Evolutionary conservation across 2,888 invertebrate genomes (phyloP).

Genomic region (Miltochrista miniata): DNA sequence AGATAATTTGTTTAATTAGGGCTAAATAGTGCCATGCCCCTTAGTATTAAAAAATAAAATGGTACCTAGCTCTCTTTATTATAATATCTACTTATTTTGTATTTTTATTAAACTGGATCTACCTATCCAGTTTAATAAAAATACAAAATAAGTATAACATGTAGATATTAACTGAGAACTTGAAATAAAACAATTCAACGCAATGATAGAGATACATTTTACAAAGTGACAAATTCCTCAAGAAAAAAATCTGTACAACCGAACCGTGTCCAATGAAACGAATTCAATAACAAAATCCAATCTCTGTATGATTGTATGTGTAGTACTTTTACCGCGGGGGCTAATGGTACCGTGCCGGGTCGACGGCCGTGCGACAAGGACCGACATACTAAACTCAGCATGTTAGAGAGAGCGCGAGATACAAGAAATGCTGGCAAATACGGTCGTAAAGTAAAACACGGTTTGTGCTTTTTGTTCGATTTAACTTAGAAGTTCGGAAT

Average conservation of each 20-base stretch:
- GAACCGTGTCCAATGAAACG: slow-evolving; percentile 37
- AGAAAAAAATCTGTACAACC: slow-evolving; percentile 4
- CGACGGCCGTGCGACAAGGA: slow-evolving; percentile 64
- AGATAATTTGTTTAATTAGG: too few relatives aligned
- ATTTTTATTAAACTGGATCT: too few relatives aligned
- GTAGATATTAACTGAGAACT: too few relatives aligned
- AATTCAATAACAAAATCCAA: slow-evolving; percentile 44
- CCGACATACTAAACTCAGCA: slow-evolving; percentile 13
- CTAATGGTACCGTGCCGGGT: slow-evolving; percentile 57
- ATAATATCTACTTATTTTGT: too few relatives aligned
- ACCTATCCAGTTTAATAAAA: too few relatives aligned
- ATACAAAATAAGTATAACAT: too few relatives aligned
- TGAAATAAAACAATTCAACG: too few relatives aligned
- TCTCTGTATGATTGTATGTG: slow-evolving; percentile 46
- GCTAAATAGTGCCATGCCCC: too few relatives aligned
- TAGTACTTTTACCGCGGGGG: slow-evolving; percentile 48
- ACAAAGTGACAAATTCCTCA: too few relatives aligned
- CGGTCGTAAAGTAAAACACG: slow-evolving; percentile 66
- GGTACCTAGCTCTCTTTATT: too few relatives aligned
- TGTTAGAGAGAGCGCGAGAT: slow-evolving; percentile 36
- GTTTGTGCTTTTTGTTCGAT: slow-evolving; percentile 60
- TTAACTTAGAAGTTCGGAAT: slow-evolving; percentile 47
- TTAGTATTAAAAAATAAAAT: too few relatives aligned
- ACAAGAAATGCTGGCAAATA: slow-evolving; percentile 58
- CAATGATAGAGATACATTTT: neutral